Evolutionary conservation across 2,888 invertebrate genomes (phyloP).

Genomic region (Lordiphosa fenestrarum): DNA sequence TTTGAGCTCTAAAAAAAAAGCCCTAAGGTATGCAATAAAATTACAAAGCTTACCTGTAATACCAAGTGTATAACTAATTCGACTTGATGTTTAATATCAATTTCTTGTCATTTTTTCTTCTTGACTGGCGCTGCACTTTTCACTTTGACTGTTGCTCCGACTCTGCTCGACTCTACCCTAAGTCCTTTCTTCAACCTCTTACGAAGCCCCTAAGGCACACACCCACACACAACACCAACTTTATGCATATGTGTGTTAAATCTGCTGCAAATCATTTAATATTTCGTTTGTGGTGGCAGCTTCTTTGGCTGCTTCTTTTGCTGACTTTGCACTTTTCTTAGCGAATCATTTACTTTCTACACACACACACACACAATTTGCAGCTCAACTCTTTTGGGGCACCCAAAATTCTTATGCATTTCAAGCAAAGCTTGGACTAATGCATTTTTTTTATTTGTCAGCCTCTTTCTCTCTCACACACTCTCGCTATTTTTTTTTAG

Average conservation of each 20-base stretch:
- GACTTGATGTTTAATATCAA: neutral
- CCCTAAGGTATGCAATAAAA: no score
- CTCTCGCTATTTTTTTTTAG: constrained; percentile 12
- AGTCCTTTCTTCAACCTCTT: constrained; percentile 3
- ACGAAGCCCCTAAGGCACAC: constrained; percentile 27
- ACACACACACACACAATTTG: neutral
- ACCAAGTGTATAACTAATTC: no score
- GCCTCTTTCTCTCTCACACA: constrained; percentile 9
- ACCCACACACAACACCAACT: neutral
- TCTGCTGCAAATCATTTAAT: constrained; percentile 55
- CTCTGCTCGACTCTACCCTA: no score
- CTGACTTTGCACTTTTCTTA: constrained; percentile 9
- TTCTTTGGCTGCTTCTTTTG: constrained; percentile 8
- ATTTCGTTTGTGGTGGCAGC: constrained; percentile 35
- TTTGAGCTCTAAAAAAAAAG: no score
- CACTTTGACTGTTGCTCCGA: constrained; percentile 3
- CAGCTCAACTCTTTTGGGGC: neutral
- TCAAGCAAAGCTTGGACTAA: no score
- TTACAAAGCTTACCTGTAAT: no score
- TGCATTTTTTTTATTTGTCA: constrained; percentile 1
- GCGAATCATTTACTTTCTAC: constrained; percentile 45
- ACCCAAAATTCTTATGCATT: neutral
- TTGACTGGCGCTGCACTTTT: neutral
- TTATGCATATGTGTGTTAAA: constrained; percentile 35
- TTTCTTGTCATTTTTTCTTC: neutral